phyloP scores from a whole-genome alignment of 23 tunicate genomes.

The Styela clava region DNA sequence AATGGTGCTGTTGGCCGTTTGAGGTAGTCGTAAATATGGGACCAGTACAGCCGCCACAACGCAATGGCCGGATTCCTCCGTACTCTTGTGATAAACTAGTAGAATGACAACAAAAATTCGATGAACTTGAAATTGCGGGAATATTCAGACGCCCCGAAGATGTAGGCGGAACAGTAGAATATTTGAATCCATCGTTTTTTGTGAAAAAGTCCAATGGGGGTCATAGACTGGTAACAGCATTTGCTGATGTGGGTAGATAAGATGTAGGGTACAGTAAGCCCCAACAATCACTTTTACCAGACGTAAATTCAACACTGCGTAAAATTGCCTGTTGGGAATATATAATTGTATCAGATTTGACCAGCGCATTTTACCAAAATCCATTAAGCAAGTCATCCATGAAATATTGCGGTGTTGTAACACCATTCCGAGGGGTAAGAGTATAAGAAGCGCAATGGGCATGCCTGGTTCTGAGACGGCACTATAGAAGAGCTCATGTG shows the following conservation, averaged over 20 bases:
- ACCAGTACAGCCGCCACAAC: no score
- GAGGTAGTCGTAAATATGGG: no score
- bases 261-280: constrained; percentile 14
- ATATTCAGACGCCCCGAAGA: background rate
- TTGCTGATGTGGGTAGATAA: background rate
- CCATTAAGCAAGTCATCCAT: background rate
- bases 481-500: background rate
- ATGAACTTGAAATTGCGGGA: background rate
- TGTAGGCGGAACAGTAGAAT: background rate
- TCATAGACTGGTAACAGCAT: background rate
- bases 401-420: background rate
- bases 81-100: background rate
- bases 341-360: background rate
- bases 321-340: constrained; percentile 1
- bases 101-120: background rate
- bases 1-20: no score
- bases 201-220: constrained; percentile 4
- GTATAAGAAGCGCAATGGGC: background rate
- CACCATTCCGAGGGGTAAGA: constrained; percentile 3
- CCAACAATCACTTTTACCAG: background rate
- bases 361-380: background rate
- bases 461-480: constrained; percentile 7
- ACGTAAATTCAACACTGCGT: background rate
- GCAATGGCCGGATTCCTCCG: background rate
- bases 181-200: constrained; percentile 1